Evolutionary conservation across 2,888 invertebrate genomes (phyloP).

Genomic region (Synergus gifuensis): DNA sequence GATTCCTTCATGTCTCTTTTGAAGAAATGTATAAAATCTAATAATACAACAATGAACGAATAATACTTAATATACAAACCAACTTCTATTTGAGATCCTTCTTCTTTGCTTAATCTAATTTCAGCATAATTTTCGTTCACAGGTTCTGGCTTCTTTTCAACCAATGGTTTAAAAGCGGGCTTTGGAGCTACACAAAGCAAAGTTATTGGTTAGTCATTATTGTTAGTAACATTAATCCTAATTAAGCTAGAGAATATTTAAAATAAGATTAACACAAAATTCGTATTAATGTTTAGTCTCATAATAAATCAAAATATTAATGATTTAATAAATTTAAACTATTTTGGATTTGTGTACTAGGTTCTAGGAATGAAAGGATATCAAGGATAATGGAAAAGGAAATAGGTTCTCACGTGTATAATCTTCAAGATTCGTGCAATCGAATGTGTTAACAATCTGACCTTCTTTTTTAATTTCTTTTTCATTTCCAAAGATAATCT

Average conservation of each 20-base stretch:
- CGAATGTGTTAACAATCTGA: slow-evolving; percentile 61
- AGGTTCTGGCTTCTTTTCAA: slow-evolving; percentile 65
- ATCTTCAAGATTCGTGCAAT: slow-evolving; percentile 64
- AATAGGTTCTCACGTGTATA: slow-evolving; percentile 70
- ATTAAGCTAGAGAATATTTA: slow-evolving; percentile 9
- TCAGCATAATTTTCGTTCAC: slow-evolving; percentile 74
- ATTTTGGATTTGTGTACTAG: neutral
- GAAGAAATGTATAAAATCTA: slow-evolving; percentile 12
- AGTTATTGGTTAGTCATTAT: slow-evolving; percentile 52
- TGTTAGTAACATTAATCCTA: slow-evolving; percentile 46
- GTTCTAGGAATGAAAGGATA: neutral
- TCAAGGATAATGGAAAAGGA: slow-evolving; percentile 47
- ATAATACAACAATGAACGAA: neutral
- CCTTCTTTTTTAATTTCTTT: slow-evolving; percentile 62
- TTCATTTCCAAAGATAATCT: slow-evolving; percentile 60
- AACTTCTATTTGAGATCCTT: slow-evolving; percentile 72
- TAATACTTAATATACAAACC: slow-evolving; percentile 66
- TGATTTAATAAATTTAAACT: neutral
- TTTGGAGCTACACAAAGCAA: slow-evolving; percentile 71
- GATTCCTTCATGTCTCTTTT: neutral
- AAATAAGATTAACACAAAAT: slow-evolving; percentile 2
- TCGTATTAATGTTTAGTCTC: neutral
- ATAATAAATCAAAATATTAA: neutral
- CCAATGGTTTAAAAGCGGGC: slow-evolving; percentile 71
- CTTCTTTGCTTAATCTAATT: slow-evolving; percentile 77